Evolutionary conservation across 2,113 vertebrate species (phyloP), one percentile per base, ranked within the genome.

Genomic region (Tricholaema leucomelas): DNA sequence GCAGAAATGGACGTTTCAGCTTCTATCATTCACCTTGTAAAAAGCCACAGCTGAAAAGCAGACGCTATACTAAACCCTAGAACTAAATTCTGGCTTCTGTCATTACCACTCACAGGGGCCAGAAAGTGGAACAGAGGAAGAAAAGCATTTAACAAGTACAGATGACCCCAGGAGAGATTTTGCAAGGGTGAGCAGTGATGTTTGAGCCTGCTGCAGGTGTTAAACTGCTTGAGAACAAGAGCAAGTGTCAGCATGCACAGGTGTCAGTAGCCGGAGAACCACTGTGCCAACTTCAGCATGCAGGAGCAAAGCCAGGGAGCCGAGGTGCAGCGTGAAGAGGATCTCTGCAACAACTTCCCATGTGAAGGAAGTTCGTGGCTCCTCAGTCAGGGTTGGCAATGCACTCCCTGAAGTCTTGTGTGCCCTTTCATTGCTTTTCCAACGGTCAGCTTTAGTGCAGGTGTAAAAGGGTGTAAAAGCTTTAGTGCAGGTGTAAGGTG

Each of bases 351-450:
- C 69, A 19, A 2, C 60, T 30, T 30, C 10, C 24, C 0, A 0
- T 8, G 0, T 0, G 27, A 7, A 40, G 35, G 11, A 81, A 80
- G 5, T 61, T 7, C 35, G 6, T 14, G 15, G 44, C 25, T 42
- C 56, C 73, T 19, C 5, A 0, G 20, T 8, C 8, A 0, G 40
- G 4, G 0, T 14, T 5, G 21, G 10, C 24, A 54, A 4, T 1
- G 30, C 14, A 0, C 15, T 48, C 35, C 55, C 31, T 24, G 17
- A 0, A 12, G 15, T 1, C 12, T 8, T 8, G 21, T 25, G 67
- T 1, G 67, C 9, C 8, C 10, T 10, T 93, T 4, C 10, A 0
- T 25, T 17, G 75, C 67, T 60, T 30, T 31, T 56, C 13, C 30
- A 12, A 17, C 31, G 70, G 4, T 0, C 74, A 8, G 21, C 61